Percentiles rank a stretch among this genome's conserved stretches.
Conservation (phyloP, 2,113 vertebrate species). For the Myotis davidii region DNA sequence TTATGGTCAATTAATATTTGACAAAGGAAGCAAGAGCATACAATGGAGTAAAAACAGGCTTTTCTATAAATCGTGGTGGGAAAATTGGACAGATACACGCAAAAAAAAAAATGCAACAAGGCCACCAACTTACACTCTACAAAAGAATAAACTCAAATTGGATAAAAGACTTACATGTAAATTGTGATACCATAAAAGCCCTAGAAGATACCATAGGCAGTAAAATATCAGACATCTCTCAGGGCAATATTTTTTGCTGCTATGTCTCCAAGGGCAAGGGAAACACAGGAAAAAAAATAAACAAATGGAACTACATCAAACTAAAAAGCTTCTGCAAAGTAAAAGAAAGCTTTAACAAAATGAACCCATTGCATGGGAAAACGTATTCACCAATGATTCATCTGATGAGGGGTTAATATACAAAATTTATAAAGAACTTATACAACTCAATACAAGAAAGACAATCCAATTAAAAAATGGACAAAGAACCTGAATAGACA, state of each 20-base stretch:
- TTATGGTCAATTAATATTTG: background rate
- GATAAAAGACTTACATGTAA: background rate
- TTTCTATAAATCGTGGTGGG: background rate
- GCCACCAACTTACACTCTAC: background rate
- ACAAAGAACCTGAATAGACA: background rate
- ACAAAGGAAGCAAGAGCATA: background rate
- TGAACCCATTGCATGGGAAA: too few species aligned
- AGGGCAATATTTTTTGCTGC: background rate
- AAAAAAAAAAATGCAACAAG: background rate
- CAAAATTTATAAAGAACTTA: background rate
- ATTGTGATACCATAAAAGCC: background rate
- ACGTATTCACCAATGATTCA: too few species aligned
- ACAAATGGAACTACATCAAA: background rate
- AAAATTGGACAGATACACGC: background rate
- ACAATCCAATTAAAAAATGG: background rate
- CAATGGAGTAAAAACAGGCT: background rate
- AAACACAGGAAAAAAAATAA: background rate
- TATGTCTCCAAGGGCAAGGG: background rate
- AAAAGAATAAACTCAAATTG: background rate
- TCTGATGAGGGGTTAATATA: too few species aligned
- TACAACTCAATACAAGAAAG: background rate
- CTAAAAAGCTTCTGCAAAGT: background rate
- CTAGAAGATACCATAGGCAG: background rate
- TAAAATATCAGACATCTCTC: background rate
- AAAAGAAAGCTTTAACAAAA: too few species aligned